These are phyloP conservation scores for Anthopleura sola DNA, from an alignment of 64 coral and sea anemone species.

Conservation along the genomic window DNA sequence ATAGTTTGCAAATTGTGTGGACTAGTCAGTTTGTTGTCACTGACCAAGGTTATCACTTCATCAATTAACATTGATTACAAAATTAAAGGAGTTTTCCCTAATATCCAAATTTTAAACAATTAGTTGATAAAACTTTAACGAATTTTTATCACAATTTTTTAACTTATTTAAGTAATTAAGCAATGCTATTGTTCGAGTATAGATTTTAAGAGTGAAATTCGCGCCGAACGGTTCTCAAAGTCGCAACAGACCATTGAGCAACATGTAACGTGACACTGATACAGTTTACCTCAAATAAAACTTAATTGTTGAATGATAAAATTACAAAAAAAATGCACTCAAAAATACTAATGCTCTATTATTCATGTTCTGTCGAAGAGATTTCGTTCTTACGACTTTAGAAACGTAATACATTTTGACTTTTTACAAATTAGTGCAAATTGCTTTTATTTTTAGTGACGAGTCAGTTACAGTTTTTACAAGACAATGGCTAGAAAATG, in stretches of 20 bases:
- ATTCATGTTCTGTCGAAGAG: not conserved
- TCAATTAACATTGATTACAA: not conserved
- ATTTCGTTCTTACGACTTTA: not conserved
- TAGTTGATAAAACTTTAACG: not conserved
- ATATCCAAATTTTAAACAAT: not conserved
- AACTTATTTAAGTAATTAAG: not conserved
- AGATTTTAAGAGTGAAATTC: too few species aligned
- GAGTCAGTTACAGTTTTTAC: not conserved
- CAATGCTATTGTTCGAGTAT: too few species aligned
- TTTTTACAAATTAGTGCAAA: not conserved
- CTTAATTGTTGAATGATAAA: not conserved
- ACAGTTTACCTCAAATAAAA: too few species aligned
- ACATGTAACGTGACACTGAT: not conserved
- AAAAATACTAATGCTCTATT: not conserved
- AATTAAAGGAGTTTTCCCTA: not conserved
- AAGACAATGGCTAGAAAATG: slow-evolving; percentile 2
- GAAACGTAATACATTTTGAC: not conserved
- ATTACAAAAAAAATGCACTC: not conserved
- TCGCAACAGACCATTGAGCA: not conserved
- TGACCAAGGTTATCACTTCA: not conserved
- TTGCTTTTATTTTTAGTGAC: not conserved
- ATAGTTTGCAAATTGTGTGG: not conserved
- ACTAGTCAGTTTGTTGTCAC: not conserved
- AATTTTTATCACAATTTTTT: not conserved
- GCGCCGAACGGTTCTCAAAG: not conserved